phyloP scores from a whole-genome alignment of 2,888 invertebrate species.

The Fabriciana adippe region DNA sequence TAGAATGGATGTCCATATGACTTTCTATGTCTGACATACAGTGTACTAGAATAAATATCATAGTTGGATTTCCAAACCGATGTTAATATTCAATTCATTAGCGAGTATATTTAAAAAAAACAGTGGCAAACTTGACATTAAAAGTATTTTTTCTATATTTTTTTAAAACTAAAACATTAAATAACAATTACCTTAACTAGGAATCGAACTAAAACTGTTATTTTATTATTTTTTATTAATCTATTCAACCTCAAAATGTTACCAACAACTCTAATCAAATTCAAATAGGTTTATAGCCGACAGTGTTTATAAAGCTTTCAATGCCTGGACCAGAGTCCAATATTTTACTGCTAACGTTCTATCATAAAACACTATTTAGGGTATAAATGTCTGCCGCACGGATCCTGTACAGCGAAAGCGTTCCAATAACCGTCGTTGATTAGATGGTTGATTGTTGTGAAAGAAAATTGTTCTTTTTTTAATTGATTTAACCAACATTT shows the following conservation, averaged over 20 bases:
- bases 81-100: too few species aligned
- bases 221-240: neutral
- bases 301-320: constrained; percentile 14
- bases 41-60: too few species aligned
- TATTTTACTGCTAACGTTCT: constrained; percentile 58
- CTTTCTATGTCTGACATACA: too few species aligned
- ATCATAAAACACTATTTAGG: constrained; percentile 52
- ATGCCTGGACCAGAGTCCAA: constrained; percentile 34
- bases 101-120: too few species aligned
- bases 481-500: too few species aligned
- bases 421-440: constrained; percentile 15
- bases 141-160: too few species aligned
- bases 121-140: too few species aligned
- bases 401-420: constrained; percentile 25
- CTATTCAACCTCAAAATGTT: neutral
- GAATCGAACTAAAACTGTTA: too few species aligned
- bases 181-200: too few species aligned
- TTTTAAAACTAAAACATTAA: too few species aligned
- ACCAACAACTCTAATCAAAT: constrained; percentile 12
- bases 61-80: too few species aligned
- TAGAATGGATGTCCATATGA: too few species aligned
- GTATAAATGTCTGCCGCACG: constrained; percentile 50
- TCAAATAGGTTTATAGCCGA: neutral
- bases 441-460: neutral
- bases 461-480: neutral